These are phyloP conservation scores for Aldabrachelys gigantea DNA, from an alignment of 2,113 vertebrate species.

Conservation along the genomic window DNA sequence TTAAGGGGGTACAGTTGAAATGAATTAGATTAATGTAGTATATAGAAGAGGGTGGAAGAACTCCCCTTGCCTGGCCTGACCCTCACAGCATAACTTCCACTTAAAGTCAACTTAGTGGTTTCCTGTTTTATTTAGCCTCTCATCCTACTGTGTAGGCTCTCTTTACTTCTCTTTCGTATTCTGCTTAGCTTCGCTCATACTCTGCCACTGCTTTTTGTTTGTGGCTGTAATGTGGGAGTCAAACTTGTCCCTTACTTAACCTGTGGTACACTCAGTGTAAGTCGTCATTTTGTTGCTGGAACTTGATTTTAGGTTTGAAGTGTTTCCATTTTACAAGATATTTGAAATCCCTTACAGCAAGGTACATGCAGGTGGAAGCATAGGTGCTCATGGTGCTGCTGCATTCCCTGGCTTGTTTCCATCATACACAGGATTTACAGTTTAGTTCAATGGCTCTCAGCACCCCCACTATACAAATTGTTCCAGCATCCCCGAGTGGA, in stretches of 20 bases:
- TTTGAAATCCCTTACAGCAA: neutral
- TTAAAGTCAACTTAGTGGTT: neutral
- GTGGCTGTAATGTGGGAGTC: neutral
- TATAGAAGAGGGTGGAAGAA: neutral
- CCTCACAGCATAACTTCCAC: neutral
- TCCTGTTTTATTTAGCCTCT: neutral
- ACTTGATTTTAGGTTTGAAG: neutral
- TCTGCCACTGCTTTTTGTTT: neutral
- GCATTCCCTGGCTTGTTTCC: no score
- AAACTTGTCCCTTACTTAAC: neutral
- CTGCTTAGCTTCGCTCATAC: neutral
- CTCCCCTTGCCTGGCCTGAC: neutral
- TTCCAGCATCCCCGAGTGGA: neutral
- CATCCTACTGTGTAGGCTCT: neutral
- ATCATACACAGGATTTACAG: no score
- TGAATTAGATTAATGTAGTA: neutral
- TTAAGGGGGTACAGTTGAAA: neutral
- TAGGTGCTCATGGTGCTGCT: no score
- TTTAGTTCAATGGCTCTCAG: no score
- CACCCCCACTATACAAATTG: no score
- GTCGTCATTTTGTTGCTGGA: neutral
- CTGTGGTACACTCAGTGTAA: neutral
- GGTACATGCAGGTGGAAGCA: neutral
- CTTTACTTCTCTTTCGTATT: rapidly evolving
- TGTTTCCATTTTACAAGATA: neutral